Conservation (phyloP, 2,888 invertebrate species). For the Griposia aprilina region DNA sequence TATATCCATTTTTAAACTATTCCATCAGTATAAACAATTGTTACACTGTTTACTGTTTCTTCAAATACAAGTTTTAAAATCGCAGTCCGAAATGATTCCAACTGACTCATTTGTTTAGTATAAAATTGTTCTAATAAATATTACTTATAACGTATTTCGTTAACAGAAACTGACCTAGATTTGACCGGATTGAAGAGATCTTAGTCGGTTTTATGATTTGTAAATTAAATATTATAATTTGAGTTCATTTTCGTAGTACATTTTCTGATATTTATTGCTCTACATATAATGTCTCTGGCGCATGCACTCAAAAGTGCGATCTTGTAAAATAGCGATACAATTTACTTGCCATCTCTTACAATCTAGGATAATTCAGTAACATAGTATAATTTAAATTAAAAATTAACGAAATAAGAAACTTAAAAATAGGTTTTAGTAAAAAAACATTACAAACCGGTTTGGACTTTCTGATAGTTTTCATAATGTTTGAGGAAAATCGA, state of each 20-base stretch:
- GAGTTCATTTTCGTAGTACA: no score
- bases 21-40: constrained; percentile 36
- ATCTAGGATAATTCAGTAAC: background rate
- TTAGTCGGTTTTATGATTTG: constrained; percentile 2
- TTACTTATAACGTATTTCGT: constrained; percentile 1
- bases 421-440: background rate
- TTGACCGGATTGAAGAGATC: constrained; percentile 19
- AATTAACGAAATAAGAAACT: no score
- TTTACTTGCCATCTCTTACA: no score
- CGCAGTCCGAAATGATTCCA: constrained; percentile 26
- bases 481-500: background rate
- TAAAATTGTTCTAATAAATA: constrained; percentile 22
- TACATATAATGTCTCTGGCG: background rate
- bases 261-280: background rate
- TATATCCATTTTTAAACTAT: constrained; percentile 26
- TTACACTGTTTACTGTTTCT: constrained; percentile 18
- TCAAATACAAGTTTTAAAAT: constrained; percentile 4
- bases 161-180: constrained; percentile 39
- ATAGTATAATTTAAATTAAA: background rate
- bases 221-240: constrained; percentile 7
- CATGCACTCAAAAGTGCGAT: background rate
- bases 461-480: no score
- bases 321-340: no score
- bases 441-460: background rate
- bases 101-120: constrained; percentile 39